Percentiles rank a stretch among this genome's conserved stretches.
phyloP scores from a whole-genome alignment of 2,888 invertebrate species.

The Troides aeacus region DNA sequence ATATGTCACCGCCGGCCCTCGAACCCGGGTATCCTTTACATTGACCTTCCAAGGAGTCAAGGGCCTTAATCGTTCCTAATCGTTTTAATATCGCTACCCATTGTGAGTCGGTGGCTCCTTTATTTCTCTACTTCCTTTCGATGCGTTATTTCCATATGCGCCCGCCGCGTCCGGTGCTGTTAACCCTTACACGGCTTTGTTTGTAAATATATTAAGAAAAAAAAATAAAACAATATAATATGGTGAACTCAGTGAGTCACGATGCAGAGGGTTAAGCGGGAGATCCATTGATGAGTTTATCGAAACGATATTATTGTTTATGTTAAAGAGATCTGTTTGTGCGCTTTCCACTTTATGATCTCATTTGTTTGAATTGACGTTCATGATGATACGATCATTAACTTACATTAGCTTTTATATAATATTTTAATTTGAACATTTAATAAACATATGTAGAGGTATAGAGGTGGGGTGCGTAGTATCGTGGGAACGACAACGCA shows the following conservation, averaged over 20 bases:
- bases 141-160: slow-evolving; percentile 53
- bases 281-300: slow-evolving; percentile 34
- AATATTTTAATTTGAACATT: no score
- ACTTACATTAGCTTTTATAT: no score
- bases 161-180: slow-evolving; percentile 64
- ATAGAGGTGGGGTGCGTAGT: no score
- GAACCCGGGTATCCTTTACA: slow-evolving; percentile 7
- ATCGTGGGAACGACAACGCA: no score
- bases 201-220: slow-evolving; percentile 63
- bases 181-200: slow-evolving; percentile 64
- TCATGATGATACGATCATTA: no score
- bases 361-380: not conserved
- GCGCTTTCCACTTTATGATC: not conserved
- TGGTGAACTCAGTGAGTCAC: slow-evolving; percentile 61
- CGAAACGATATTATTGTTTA: no score
- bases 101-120: slow-evolving; percentile 42
- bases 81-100: slow-evolving; percentile 43
- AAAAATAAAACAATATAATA: slow-evolving; percentile 48
- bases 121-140: slow-evolving; percentile 56
- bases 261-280: slow-evolving; percentile 37
- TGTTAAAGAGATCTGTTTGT: not conserved
- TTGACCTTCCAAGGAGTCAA: slow-evolving; percentile 22
- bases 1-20: not conserved
- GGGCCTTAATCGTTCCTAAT: slow-evolving; percentile 26
- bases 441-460: no score